Evolutionary conservation across 2,113 vertebrate genomes (phyloP).

Genomic region (Bostrychus sinensis): DNA sequence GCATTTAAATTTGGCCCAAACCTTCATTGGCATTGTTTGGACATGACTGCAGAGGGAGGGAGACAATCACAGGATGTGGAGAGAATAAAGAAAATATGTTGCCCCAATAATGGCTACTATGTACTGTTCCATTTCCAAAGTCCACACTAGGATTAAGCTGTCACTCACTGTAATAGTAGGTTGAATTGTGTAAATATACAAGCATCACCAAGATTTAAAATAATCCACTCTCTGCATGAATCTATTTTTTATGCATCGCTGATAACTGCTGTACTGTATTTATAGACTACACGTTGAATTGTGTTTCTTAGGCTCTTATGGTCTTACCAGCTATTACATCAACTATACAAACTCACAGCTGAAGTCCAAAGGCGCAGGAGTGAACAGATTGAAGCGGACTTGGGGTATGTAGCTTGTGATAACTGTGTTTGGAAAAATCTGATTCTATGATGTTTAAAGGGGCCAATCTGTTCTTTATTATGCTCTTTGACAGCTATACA

Average conservation of each 20-base stretch:
- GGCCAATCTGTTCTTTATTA: too few relatives aligned
- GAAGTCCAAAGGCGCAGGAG: not conserved
- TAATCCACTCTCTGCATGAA: conserved; percentile 5
- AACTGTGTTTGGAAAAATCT: not conserved
- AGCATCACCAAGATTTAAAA: conserved; percentile 6
- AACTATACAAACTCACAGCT: not conserved
- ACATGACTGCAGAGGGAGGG: conserved; percentile 25
- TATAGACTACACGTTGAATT: not conserved
- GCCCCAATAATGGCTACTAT: not conserved
- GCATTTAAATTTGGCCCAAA: conserved; percentile 37
- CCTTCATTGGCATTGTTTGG: conserved; percentile 24
- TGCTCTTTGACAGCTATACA: too few relatives aligned
- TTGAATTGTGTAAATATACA: conserved; percentile 7
- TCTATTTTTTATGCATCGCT: not conserved
- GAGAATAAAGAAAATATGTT: not conserved
- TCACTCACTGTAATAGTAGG: conserved; percentile 15
- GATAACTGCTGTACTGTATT: not conserved
- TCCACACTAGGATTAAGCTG: conserved; percentile 14
- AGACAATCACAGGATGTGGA: conserved; percentile 9
- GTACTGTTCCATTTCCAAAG: conserved; percentile 7
- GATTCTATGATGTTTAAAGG: too few relatives aligned
- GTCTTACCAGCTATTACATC: conserved; percentile 6
- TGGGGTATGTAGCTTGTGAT: not conserved
- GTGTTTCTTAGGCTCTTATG: not conserved
- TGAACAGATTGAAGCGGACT: not conserved